Conservation (phyloP, 1,140 invertebrate genomes). For the Caenorhabditis briggsae region DNA sequence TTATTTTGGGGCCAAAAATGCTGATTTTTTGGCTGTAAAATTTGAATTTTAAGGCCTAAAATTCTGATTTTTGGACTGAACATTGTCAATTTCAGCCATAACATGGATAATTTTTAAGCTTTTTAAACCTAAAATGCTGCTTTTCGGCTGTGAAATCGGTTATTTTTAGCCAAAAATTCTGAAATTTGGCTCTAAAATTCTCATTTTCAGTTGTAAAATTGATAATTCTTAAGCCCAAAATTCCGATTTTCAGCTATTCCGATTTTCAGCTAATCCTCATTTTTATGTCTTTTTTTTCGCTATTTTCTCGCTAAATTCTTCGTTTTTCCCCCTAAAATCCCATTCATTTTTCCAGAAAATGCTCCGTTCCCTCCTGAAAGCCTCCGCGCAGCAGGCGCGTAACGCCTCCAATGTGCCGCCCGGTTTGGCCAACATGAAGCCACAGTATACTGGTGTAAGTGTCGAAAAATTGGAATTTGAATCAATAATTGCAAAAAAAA, state of each 20-base stretch:
- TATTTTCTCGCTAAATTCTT: not conserved
- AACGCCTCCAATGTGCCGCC: slow-evolving; percentile 25
- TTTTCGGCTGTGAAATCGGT: too few relatives aligned
- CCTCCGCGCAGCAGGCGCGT: not conserved
- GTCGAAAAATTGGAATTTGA: not conserved
- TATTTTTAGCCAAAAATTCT: too few relatives aligned
- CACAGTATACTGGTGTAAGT: slow-evolving; percentile 48
- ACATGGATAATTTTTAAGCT: too few relatives aligned
- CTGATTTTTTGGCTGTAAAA: too few relatives aligned
- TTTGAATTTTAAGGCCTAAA: too few relatives aligned
- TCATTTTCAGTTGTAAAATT: not conserved
- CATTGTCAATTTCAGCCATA: too few relatives aligned
- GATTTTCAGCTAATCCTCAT: not conserved
- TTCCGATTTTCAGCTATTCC: not conserved
- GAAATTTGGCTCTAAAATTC: not conserved
- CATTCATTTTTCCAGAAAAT: not conserved
- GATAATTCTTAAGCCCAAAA: not conserved
- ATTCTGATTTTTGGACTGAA: too few relatives aligned
- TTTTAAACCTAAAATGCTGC: too few relatives aligned
- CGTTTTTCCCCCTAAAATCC: not conserved
- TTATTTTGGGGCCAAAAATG: too few relatives aligned
- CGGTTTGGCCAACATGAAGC: slow-evolving; percentile 35
- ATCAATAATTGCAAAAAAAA: not conserved
- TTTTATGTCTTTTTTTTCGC: not conserved
- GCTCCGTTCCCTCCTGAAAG: slow-evolving; percentile 7